Percentiles rank a stretch among this genome's conserved stretches.
These are phyloP conservation scores for Haplochromis vanheusdeni DNA, from an alignment of 2,113 vertebrate species.

Conservation along the genomic window DNA sequence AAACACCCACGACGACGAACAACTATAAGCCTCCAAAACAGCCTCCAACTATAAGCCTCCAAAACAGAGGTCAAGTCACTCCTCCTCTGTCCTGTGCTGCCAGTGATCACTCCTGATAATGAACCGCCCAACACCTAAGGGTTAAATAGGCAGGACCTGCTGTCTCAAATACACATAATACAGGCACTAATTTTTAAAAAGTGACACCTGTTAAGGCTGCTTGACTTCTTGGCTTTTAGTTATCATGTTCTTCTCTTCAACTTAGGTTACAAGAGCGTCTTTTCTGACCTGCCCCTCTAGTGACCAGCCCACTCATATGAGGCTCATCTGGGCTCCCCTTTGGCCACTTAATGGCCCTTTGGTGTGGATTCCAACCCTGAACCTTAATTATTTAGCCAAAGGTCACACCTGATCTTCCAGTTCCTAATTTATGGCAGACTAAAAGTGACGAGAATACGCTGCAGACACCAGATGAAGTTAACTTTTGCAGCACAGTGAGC, in stretches of 20 bases:
- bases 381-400: constrained; percentile 62
- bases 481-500: background rate
- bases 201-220: background rate
- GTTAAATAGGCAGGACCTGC: background rate
- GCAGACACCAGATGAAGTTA: background rate
- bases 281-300: background rate
- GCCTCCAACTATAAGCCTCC: too few species aligned
- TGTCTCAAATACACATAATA: background rate
- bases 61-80: background rate
- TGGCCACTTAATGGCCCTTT: constrained; percentile 27
- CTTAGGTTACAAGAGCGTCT: constrained; percentile 4
- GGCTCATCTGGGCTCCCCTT: constrained; percentile 24
- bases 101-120: background rate
- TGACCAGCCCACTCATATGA: constrained; percentile 4
- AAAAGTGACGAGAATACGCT: background rate
- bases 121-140: background rate
- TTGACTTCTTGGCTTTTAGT: background rate
- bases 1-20: background rate
- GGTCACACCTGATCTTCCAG: constrained; percentile 46
- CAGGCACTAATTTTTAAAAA: background rate
- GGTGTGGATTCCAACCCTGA: constrained; percentile 58
- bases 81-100: background rate
- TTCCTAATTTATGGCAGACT: constrained; percentile 15
- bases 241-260: background rate
- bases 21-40: too few species aligned